Evolutionary conservation across 2,113 vertebrate genomes (phyloP).

Genomic region (Leucoraja erinaceus): DNA sequence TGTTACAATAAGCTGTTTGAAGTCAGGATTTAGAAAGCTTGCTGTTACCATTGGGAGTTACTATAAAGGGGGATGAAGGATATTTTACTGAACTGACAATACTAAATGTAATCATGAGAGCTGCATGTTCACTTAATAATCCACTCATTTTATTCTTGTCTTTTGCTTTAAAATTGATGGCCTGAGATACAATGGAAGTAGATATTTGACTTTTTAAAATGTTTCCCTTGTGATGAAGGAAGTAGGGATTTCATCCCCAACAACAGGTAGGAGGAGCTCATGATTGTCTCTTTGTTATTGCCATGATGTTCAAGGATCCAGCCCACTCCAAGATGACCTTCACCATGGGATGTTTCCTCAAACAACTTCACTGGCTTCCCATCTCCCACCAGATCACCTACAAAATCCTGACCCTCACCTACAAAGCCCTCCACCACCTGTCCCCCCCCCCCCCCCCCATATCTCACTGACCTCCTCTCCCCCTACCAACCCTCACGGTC

Average conservation of each 20-base stretch:
- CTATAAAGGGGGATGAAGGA: slow-evolving; percentile 4
- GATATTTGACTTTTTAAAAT: neutral
- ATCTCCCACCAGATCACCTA: too few species aligned
- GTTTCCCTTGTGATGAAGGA: neutral
- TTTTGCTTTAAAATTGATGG: neutral
- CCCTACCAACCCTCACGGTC: too few species aligned
- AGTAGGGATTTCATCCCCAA: neutral
- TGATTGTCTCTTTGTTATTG: neutral
- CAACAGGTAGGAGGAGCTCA: neutral
- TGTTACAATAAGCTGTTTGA: slow-evolving; percentile 16
- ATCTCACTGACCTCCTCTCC: too few species aligned
- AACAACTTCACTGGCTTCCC: too few species aligned
- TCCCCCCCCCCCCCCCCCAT: too few species aligned
- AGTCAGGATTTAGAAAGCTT: slow-evolving; percentile 12
- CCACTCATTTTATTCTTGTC: neutral
- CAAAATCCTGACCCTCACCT: too few species aligned
- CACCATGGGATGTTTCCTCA: neutral
- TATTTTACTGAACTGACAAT: slow-evolving; percentile 31
- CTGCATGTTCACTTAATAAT: neutral
- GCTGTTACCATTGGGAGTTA: neutral
- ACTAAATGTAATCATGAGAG: neutral
- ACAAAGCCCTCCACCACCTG: too few species aligned
- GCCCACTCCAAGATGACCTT: neutral
- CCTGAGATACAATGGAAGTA: neutral
- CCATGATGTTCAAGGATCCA: too few species aligned